Base-by-base conservation (phyloP, 2,113 vertebrate genomes). In the Agelaius tricolor region DNA sequence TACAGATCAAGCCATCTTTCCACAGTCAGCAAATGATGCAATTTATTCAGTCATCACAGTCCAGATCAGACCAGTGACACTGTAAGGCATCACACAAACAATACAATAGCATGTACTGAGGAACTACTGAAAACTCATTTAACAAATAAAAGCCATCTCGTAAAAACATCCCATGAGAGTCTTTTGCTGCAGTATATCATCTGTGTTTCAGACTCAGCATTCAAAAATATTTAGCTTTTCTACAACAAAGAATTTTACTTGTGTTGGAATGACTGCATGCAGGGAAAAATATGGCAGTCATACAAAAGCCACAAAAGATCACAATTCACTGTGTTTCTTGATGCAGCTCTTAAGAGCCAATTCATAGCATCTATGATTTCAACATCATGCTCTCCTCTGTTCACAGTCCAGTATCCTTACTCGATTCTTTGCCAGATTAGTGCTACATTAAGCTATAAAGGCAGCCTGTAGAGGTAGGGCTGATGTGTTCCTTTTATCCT, bases 121-220 rank as follows among this genome's bases (percentile, higher is more conserved):
- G 49, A 94, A 96, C 87, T 92, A 95, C 92, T 83, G 87, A 92
- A 95, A 93, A 85, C 46, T 91, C 75, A 90, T 87, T 91, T 63
- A 91, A 84, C 84, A 96, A 96, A 94, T 96, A 89, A 95, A 93
- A 94, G 41, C 72, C 65, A 74, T 83, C 92, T 88, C 8, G 0
- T 76, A 91, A 90, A 89, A 92, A 80, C 86, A 79, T 69, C 89
- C 75, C 87, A 55, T 0, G 7, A 67, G 90, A 95, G 67, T 47
- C 71, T 90, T 73, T 66, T 94, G 55, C 71, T 27, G 18, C 67
- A 82, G 47, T 91, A 22, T 51, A 95, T 93, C 81, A 86, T 89
- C 78, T 57, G 62, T 66, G 39, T 80, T 95, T 94, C 85, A 94
- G 87, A 67, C 49, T 87, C 57, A 68, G 63, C 66, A 84, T 76